These are phyloP conservation scores for Heliothis virescens DNA, from an alignment of 1,140 invertebrate genomes.

Conservation along the genomic window DNA sequence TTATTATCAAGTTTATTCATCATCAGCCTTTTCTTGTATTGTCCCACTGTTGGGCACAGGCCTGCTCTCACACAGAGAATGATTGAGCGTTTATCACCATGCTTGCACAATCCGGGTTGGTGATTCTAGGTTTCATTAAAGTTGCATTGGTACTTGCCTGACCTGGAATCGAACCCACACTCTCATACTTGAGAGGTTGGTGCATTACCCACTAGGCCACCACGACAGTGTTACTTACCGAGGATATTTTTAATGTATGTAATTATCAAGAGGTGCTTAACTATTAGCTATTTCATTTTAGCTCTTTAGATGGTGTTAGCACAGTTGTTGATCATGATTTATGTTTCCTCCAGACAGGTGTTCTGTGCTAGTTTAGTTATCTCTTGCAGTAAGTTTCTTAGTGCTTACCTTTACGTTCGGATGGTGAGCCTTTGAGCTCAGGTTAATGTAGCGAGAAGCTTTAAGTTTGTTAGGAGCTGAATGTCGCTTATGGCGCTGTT, in stretches of 20 bases:
- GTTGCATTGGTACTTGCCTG: too few species aligned
- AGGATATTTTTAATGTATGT: background rate
- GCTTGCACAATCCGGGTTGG: too few species aligned
- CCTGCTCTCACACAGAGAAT: too few species aligned
- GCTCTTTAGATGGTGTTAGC: background rate
- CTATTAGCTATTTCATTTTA: slow-evolving; percentile 19
- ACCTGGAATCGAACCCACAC: too few species aligned
- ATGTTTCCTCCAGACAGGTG: slow-evolving; percentile 66
- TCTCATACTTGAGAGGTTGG: too few species aligned
- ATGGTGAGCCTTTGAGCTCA: slow-evolving; percentile 16
- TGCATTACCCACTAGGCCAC: too few species aligned
- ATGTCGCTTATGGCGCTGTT: background rate
- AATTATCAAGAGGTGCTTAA: slow-evolving; percentile 3
- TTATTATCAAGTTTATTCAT: too few species aligned
- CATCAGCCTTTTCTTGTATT: too few species aligned
- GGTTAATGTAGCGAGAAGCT: slow-evolving; percentile 31
- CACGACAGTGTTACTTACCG: background rate
- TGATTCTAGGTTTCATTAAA: too few species aligned
- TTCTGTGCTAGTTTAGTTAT: slow-evolving; percentile 43
- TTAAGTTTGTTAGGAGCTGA: background rate
- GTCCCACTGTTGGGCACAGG: too few species aligned
- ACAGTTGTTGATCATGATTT: slow-evolving; percentile 41
- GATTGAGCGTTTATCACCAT: too few species aligned
- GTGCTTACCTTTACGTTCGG: slow-evolving; percentile 50
- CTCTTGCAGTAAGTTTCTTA: slow-evolving; percentile 50